Evolutionary conservation across 2,113 vertebrate genomes (phyloP).

Genomic region (Tragelaphus strepsiceros): DNA sequence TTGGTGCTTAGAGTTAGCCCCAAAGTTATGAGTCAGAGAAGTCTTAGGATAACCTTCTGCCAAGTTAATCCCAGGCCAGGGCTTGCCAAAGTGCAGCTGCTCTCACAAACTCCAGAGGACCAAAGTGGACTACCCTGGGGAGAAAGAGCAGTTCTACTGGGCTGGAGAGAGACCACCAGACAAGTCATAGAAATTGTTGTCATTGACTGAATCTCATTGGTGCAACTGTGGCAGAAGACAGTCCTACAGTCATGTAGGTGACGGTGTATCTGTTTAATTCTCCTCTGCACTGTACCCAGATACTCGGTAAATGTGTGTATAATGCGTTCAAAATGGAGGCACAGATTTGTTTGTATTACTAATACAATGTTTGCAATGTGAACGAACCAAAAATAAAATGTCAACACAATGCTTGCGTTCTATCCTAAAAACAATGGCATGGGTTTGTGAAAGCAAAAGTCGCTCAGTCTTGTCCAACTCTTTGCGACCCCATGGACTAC

Average conservation of each 20-base stretch:
- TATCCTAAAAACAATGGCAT: not conserved
- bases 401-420: not conserved
- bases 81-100: constrained; percentile 26
- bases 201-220: not conserved
- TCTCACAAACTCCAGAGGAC: constrained; percentile 2
- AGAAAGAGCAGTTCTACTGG: not conserved
- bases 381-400: not conserved
- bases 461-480: not conserved
- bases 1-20: constrained; percentile 38
- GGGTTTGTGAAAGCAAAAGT: not conserved
- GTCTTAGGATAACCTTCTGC: constrained; percentile 26
- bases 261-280: not conserved
- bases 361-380: not conserved
- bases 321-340: not conserved
- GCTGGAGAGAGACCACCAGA: not conserved
- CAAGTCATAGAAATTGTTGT: not conserved
- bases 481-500: not conserved
- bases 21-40: constrained; percentile 64
- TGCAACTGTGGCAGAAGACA: not conserved
- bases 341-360: not conserved
- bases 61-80: constrained; percentile 50
- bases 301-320: not conserved
- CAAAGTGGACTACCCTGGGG: not conserved
- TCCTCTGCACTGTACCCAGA: not conserved
- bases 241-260: not conserved